Evolutionary conservation across 2,888 invertebrate species (phyloP), one percentile per base, ranked within the genome.

Genomic region (Ophraella communa): DNA sequence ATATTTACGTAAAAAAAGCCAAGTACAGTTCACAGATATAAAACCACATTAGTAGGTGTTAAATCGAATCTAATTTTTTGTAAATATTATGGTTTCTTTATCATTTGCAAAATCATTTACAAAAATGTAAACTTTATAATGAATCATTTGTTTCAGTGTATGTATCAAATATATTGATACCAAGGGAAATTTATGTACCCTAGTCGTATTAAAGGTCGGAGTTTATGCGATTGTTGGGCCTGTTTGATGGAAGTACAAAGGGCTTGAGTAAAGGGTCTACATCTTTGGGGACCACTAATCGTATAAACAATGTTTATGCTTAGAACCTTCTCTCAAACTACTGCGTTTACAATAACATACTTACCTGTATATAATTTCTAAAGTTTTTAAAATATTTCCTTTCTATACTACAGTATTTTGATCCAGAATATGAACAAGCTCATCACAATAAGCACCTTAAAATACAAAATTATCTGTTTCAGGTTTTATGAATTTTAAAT

Each of bases 181-280:
- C 39, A 55, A 55, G 44, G 57, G 53, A 71, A 69, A 71, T 71
- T 71, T 71, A 71, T 71, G 71, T 64, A 71, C 71, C 71, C 71
- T 67, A 69, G 61, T 62, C 59, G 65, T 58, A 69, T 69, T 65
- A 71, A 51, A 67, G 55, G 35, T 24, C 39, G 55, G 56, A 70
- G 70, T 70, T 69, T 71, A 69, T 71, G 57, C 71, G 69, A 71
- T 69, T 71, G 71, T 71, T 71, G 67, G 64, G 62, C 66, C 62
- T 69, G 67, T 67, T 71, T 69, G 67, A 67, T 71, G 69, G 69
- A 66, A 66, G 64, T 69, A 69, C 69, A 69, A 69, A 69, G 64
- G 65, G 65, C 60, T 30, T 59, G 30, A 17, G 30, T 23, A 52
- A 18, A 52, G 60, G 60, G 60, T 60, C 60, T 24, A 42, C 59